Base-by-base conservation (phyloP, 2,113 vertebrate genomes). In the Sebastes schlegelii region DNA sequence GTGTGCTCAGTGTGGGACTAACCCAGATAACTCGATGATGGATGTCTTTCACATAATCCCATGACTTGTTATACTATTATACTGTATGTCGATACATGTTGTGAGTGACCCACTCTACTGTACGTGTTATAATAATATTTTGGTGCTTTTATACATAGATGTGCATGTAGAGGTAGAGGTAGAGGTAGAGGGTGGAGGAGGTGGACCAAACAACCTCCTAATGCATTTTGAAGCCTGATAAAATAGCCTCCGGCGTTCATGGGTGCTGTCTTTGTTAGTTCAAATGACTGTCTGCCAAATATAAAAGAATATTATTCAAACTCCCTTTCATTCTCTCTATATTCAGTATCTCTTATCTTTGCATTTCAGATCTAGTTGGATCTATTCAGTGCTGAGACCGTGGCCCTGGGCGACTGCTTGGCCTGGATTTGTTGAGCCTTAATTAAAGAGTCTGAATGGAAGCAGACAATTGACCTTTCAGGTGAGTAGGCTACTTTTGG, bases 401-500 rank as follows among this genome's bases (percentile, higher is more conserved):
- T 10, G 26, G 9, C n/a, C 43, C 43, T 55, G 11, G 14, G 43
- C 5, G 43, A 40, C 69, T 17, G 63, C 58, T 10, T 69, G 74
- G 45, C 66, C 78, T 19, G 34, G 63, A 79, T 88, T 76, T 69
- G 80, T 77, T 23, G 42, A 79, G 61, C 62, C 21, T 76, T 80
- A 64, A 86, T 83, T 70, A 64, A 70, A 82, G 6, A 77, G 52
- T 42, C 23, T 78, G 74, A 72, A 75, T 71, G 21, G 65, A 81
- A 42, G 69, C 64, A 80, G 84, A 83, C 83, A 66, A 13, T 14
- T 83, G 81, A 86, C 81, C 81, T 84, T 79, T 82, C 70, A 57
- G 66, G n/a, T 68, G 61, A 73, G 70, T 66, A 43, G 34, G 34
- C 34, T 57, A 61, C 34, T 34, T 74, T 66, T 42, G 42, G 43